phyloP scores from a whole-genome alignment of 2,888 invertebrate genomes.

The Sipunculus nudus region DNA sequence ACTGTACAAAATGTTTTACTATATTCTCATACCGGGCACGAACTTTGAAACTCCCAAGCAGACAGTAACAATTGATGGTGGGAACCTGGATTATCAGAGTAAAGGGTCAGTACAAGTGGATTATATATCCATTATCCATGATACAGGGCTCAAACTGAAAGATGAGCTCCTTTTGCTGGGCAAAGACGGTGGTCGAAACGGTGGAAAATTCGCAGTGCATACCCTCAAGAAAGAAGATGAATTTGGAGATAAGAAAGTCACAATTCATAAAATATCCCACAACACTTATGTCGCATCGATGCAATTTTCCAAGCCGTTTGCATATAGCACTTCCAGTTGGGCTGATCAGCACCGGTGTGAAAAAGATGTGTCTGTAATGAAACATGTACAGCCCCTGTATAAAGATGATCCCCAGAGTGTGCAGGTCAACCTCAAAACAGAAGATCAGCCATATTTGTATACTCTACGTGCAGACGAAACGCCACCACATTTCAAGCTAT shows the following conservation, averaged over 20 bases:
- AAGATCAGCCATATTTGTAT: conserved; percentile 39
- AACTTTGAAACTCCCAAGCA: conserved; percentile 26
- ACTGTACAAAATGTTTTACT: conserved; percentile 59
- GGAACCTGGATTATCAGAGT: neutral
- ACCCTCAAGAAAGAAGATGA: conserved; percentile 30
- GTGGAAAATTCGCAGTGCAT: conserved; percentile 32
- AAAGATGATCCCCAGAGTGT: conserved; percentile 24
- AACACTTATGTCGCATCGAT: conserved; percentile 40
- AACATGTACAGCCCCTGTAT: conserved; percentile 26
- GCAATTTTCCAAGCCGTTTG: conserved; percentile 57
- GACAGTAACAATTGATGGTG: neutral
- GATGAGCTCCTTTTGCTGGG: conserved; percentile 59
- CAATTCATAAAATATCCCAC: conserved; percentile 34
- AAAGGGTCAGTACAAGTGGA: conserved; percentile 31
- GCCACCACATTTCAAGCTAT: conserved; percentile 52
- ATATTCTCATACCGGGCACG: conserved; percentile 46
- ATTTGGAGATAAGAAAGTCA: conserved; percentile 23
- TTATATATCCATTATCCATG: conserved; percentile 47
- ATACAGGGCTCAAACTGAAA: conserved; percentile 39
- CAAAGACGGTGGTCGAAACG: conserved; percentile 23
- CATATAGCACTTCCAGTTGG: conserved; percentile 39
- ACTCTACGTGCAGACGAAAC: conserved; percentile 44
- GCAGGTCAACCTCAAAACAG: conserved; percentile 23
- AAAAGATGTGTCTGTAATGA: conserved; percentile 31
- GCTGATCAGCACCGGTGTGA: conserved; percentile 23